phyloP scores from a whole-genome alignment of 2,797 vertebrate genomes.

The Labroides dimidiatus region DNA sequence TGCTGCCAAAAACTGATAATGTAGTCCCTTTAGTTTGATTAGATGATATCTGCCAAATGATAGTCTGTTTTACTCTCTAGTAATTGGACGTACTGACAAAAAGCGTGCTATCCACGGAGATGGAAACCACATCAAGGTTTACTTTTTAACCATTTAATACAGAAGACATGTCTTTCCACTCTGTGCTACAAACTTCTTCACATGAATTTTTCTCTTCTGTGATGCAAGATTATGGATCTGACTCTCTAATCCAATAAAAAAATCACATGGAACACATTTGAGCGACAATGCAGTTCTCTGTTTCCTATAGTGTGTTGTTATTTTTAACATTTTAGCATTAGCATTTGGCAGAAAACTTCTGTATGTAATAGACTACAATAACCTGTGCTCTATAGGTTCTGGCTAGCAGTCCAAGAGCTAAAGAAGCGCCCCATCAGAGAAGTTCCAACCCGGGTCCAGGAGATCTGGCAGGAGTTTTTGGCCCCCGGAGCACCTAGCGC shows the following conservation, averaged over 20 bases:
- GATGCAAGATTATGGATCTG: not conserved
- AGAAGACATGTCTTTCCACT: too few relatives aligned
- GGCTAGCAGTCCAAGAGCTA: constrained; percentile 96
- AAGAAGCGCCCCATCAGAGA: constrained; percentile 95
- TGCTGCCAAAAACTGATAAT: constrained; percentile 25
- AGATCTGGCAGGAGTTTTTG: constrained; percentile 98
- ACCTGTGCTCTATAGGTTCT: constrained; percentile 86
- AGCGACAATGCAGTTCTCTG: too few relatives aligned
- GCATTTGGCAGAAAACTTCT: not conserved
- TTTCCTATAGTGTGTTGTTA: not conserved
- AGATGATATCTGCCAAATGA: constrained; percentile 4
- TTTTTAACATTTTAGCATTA: not conserved
- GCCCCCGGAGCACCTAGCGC: constrained; percentile 95
- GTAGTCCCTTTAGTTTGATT: constrained; percentile 18
- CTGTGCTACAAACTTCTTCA: too few relatives aligned
- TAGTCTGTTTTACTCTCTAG: constrained; percentile 4
- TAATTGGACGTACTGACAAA: constrained; percentile 5
- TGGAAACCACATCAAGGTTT: too few relatives aligned
- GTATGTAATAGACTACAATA: not conserved
- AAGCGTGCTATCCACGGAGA: too few relatives aligned
- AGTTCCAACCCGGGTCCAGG: constrained; percentile 92
- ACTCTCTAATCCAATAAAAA: not conserved
- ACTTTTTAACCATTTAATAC: too few relatives aligned
- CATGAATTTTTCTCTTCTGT: too few relatives aligned
- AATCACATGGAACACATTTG: not conserved